Base-by-base conservation (phyloP, 2,797 vertebrate genomes). In the Sarcophilus harrisii region DNA sequence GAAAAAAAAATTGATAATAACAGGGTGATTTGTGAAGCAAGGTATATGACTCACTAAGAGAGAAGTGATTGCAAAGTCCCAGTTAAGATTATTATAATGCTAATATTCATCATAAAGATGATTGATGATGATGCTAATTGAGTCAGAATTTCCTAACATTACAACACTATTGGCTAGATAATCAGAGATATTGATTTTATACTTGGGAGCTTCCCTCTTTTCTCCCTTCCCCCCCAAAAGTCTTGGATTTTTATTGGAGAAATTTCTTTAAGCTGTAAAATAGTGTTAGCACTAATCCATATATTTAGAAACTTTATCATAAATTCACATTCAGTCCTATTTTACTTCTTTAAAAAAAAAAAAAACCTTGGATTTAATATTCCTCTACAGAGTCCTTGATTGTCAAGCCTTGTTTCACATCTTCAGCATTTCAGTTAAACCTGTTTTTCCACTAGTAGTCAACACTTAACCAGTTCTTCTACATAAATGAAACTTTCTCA, bases 41-140 rank as follows among this genome's bases (percentile, higher is more conserved):
- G 91, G 38, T 54, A 9, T n/a, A 87, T 98, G 95, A 98, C 91
- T 98, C 96, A 97, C 32, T 54, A 1, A 91, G 94, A 96, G 94
- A 95, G 95, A 92, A 91, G 91, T 94, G 91, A 54, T 28, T 18
- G 13, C 27, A 27, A 54, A 45, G 92, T 90, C 45, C 30, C 0
- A 5, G 60, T 54, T 30, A 10, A 91, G 55, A 62, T 45, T 58
- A 90, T 30, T 81, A 16, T 18, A 45, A 21, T 91, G 55, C 59
- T 92, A 10, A 45, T 24, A 90, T 91, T 45, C 87, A 0, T 73
- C 89, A 81, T 91, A 62, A 94, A 93, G 95, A 91, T 95, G 94
- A 62, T 55, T 94, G 94, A 27, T 95, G 95, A 91, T 29, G 58
- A 91, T 57, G 30, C 38, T 96, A 55, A 92, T 52, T 92, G 92